Base-by-base conservation (phyloP, 2,113 vertebrate species). In the Camelus bactrianus region DNA sequence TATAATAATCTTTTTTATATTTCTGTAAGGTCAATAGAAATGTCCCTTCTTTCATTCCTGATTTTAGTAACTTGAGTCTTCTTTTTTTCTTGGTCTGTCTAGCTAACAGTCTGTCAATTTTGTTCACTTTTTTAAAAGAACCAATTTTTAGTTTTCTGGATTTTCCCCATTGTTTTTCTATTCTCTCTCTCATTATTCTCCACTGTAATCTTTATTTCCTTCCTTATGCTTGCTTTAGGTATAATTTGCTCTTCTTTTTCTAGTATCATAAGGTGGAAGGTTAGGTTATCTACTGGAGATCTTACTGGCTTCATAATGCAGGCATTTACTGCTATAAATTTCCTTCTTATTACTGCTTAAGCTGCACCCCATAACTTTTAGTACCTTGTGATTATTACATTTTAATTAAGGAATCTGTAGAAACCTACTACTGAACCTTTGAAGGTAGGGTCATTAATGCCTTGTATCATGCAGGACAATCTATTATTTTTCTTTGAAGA, bases 131-230 rank as follows among this genome's bases (percentile, higher is more conserved):
- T 79, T 84, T 86, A 30, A 73, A 73, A 87, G 35, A 80, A 67
- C 16, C 35, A 80, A 56, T 65, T 73, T 87, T 86, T 86, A 46
- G 12, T 64, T 87, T 80, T 72, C 26, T 54, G 5, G 48, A 24
- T 28, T 75, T 64, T 38, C 13, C 24, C 13, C 35, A 48, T 15
- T 92, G 58, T 81, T 92, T 75, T 82, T 38, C 83, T 50, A 46
- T 77, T 77, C n/a, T 91, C 62, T 69, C 35, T 58, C 84, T 62
- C 32, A 52, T 52, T 92, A 56, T 86, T 69, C 70, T 79, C 32
- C 24, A 91, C 62, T 50, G 16, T 38, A 93, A 60, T 81, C 75
- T 95, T 95, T 58, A 54, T 95, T 81, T 82, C 38, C 75, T 82
- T 95, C 48, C 48, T 64, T 60, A 38, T 75, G 19, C 50, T 35